Conservation (phyloP, 2,888 invertebrate genomes). For the Habroteleia sp. region DNA sequence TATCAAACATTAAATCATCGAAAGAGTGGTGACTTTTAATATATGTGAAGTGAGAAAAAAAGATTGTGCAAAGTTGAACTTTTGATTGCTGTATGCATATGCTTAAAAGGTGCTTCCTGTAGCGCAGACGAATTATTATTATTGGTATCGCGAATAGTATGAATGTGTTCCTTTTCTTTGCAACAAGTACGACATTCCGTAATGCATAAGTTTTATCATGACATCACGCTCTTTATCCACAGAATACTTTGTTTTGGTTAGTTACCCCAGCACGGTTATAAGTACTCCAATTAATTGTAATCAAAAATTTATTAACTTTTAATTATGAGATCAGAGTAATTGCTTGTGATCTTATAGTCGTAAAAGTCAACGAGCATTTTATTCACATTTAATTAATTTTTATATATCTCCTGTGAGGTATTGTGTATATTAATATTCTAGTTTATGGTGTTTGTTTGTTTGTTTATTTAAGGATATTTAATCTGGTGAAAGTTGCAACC, state of each 20-base stretch:
- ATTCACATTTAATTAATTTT: slow-evolving; percentile 29
- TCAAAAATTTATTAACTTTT: slow-evolving; percentile 12
- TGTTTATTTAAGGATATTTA: too few species aligned
- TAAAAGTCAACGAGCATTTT: slow-evolving; percentile 19
- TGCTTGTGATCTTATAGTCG: too few species aligned
- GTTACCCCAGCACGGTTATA: not conserved
- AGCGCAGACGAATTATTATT: slow-evolving; percentile 54
- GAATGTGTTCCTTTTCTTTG: slow-evolving; percentile 29
- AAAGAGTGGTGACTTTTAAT: slow-evolving; percentile 15
- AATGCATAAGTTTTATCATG: slow-evolving; percentile 11
- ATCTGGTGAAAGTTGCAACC: slow-evolving; percentile 14
- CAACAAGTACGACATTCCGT: slow-evolving; percentile 10
- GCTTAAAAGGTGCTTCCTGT: slow-evolving; percentile 38
- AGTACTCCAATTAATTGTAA: slow-evolving; percentile 7
- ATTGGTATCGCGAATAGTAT: slow-evolving; percentile 7
- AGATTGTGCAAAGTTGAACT: slow-evolving; percentile 48
- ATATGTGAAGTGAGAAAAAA: slow-evolving; percentile 22
- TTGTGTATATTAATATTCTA: slow-evolving; percentile 21
- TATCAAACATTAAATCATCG: slow-evolving; percentile 34
- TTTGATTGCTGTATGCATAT: slow-evolving; percentile 25
- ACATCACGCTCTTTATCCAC: not conserved
- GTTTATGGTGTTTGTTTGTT: too few species aligned
- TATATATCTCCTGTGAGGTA: slow-evolving; percentile 15
- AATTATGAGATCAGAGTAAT: slow-evolving; percentile 9
- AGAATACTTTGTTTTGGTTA: not conserved